Base-by-base conservation (phyloP, 1,140 invertebrate species). In the Drosophila bipectinata region DNA sequence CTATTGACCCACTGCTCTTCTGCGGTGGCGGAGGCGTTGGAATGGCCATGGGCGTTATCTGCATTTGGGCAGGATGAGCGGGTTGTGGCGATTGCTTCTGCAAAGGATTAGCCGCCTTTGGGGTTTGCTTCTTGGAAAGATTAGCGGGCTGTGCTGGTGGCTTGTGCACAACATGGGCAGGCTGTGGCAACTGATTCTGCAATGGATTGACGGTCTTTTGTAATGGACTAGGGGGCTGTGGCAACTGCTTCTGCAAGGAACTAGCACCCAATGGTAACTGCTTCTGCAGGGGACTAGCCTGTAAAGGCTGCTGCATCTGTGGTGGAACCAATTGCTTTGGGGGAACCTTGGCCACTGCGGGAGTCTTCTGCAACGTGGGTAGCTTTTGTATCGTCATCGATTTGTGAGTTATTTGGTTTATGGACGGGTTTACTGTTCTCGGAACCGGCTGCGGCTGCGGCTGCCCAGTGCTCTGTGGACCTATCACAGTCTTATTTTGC, bases 301-400 rank as follows among this genome's bases (percentile, higher is more conserved):
- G 21, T 1, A 21, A 21, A n/a, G 41, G 41, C 41, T 44, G 12
- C 2, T 44, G 47, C 7, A 41, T 56, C 26, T 48, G 72, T 5
- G 59, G 48, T 4, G 21, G 18, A 0, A 48, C 3, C n/a, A 59
- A 21, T 41, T 41, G 55, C 12, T 63, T 63, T 1, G 32, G 1
- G 4, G 32, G 14, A 14, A 34, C 18, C 30, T 48, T 63, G 10
- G n/a, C 7, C 15, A 39, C 34, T 14, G 41, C 34, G 0, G 59
- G 34, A 1, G 63, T 2, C 7, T 18, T 62, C 5, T 48, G 71
- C 34, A 52, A 10, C 45, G 72, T 72, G 21, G 71, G 71, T 6
- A 73, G 59, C 18, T 62, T 73, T 14, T 73, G 69, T 34, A 73
- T 61, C 6, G 69, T 72, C 58, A 73, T 54, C 2, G 68, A 62